Evolutionary conservation across 2,797 vertebrate species (phyloP).

Genomic region (Cheirogaleus major): DNA sequence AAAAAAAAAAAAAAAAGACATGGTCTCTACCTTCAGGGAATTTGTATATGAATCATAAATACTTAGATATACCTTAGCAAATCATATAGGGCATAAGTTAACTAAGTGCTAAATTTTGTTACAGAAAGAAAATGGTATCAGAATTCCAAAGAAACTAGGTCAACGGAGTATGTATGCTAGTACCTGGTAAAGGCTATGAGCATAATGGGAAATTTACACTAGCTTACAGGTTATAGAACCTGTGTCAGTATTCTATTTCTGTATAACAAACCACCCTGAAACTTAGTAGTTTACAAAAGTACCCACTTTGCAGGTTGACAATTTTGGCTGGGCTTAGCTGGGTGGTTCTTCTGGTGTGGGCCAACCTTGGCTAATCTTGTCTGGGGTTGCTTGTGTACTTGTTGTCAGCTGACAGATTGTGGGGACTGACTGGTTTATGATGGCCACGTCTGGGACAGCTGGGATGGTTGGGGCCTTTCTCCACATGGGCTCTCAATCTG

Average conservation of each 20-base stretch:
- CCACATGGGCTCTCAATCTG: background rate
- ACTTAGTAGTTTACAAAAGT: background rate
- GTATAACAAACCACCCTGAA: background rate
- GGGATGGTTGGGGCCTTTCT: background rate
- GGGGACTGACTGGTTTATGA: background rate
- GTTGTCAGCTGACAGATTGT: background rate
- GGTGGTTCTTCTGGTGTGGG: background rate
- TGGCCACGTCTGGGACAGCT: background rate
- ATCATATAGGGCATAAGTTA: background rate
- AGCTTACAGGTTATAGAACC: background rate
- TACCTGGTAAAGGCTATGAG: background rate
- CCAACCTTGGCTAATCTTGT: background rate
- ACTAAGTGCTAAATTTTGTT: conserved; percentile 12
- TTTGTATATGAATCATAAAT: background rate
- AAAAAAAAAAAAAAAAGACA: background rate
- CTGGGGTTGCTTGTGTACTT: background rate
- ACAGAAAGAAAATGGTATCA: background rate
- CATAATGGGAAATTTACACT: background rate
- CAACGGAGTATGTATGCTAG: background rate
- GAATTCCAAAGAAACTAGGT: background rate
- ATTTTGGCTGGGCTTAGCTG: background rate
- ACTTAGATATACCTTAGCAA: conserved; percentile 9
- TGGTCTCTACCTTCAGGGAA: background rate
- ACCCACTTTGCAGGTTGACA: background rate
- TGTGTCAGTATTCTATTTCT: background rate